phyloP scores from a whole-genome alignment of 2,113 vertebrate genomes.

The Lates calcarifer region DNA sequence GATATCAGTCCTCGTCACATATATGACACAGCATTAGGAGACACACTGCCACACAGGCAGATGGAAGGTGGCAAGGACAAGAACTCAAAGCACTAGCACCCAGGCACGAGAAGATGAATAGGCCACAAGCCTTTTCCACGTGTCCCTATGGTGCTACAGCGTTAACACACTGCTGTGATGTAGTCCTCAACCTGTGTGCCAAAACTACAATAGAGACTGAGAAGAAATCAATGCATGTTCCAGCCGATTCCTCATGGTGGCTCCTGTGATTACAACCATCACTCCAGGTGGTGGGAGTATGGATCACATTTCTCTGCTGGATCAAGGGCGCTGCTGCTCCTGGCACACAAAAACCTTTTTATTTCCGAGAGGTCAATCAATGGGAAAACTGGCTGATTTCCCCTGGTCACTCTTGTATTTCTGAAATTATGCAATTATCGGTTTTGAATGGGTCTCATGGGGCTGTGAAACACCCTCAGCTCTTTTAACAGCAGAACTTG shows the following conservation, averaged over 20 bases:
- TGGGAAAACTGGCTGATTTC: slow-evolving; percentile 26
- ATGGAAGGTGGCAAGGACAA: slow-evolving; percentile 8
- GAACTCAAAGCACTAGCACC: slow-evolving; percentile 33
- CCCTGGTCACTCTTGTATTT: slow-evolving; percentile 3
- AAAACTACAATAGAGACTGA: slow-evolving; percentile 46
- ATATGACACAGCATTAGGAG: slow-evolving; percentile 5
- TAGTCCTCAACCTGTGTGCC: slow-evolving; percentile 40
- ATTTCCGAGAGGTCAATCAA: slow-evolving; percentile 60
- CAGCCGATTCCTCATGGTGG: slow-evolving; percentile 18
- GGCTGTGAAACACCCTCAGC: background rate
- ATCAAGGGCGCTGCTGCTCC: slow-evolving; percentile 23
- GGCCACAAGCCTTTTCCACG: slow-evolving; percentile 16
- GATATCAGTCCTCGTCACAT: slow-evolving; percentile 13
- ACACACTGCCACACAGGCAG: slow-evolving; percentile 5
- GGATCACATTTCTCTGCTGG: slow-evolving; percentile 41
- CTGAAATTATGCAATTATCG: slow-evolving; percentile 48
- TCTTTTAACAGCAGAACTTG: background rate
- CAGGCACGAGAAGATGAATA: slow-evolving; percentile 42
- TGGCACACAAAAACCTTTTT: slow-evolving; percentile 20
- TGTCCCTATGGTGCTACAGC: slow-evolving; percentile 37
- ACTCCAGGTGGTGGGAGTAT: slow-evolving; percentile 36
- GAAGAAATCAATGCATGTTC: slow-evolving; percentile 61
- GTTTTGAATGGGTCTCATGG: slow-evolving; percentile 26
- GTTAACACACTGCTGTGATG: slow-evolving; percentile 44
- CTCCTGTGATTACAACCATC: slow-evolving; percentile 53